Conservation (phyloP, 2,888 invertebrate species). For the Drosophila borborema region DNA sequence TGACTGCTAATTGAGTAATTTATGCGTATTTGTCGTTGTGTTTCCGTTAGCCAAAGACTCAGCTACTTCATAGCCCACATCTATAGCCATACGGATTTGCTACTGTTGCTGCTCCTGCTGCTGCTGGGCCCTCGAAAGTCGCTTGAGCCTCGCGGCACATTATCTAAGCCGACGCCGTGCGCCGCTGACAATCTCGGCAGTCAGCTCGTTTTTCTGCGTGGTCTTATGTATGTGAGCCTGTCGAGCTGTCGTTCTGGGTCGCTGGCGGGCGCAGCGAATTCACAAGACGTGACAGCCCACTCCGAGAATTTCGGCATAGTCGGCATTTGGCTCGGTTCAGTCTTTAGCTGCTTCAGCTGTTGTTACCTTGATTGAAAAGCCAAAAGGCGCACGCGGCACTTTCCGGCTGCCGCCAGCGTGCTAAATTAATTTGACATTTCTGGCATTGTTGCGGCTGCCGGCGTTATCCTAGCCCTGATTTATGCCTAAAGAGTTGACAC, state of each 20-base stretch:
- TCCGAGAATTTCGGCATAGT: conserved; percentile 36
- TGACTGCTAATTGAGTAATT: conserved; percentile 79
- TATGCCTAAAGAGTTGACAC: conserved; percentile 70
- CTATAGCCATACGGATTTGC: conserved; percentile 13
- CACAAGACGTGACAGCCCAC: conserved; percentile 74
- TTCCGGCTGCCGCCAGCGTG: conserved; percentile 49
- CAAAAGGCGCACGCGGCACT: conserved; percentile 49
- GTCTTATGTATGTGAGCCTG: conserved; percentile 18
- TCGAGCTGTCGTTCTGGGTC: conserved; percentile 12
- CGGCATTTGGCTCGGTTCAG: conserved; percentile 11
- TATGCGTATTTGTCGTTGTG: conserved; percentile 71
- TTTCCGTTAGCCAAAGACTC: conserved; percentile 38
- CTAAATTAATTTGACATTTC: conserved; percentile 79
- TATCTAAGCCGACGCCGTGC: conserved; percentile 57
- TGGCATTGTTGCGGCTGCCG: conserved; percentile 58
- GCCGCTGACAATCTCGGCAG: conserved; percentile 61
- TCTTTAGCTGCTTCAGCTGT: conserved; percentile 2
- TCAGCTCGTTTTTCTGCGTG: conserved; percentile 54
- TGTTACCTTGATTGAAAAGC: conserved; percentile 74
- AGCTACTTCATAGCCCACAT: conserved; percentile 15
- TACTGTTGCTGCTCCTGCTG: no score
- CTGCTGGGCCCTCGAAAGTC: conserved; percentile 23
- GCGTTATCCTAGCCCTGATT: conserved; percentile 55
- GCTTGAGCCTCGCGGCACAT: conserved; percentile 52
- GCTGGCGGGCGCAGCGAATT: conserved; percentile 60